These are phyloP conservation scores for Pomacea maculata DNA, from an alignment of 1,140 invertebrate species.

Conservation along the genomic window DNA sequence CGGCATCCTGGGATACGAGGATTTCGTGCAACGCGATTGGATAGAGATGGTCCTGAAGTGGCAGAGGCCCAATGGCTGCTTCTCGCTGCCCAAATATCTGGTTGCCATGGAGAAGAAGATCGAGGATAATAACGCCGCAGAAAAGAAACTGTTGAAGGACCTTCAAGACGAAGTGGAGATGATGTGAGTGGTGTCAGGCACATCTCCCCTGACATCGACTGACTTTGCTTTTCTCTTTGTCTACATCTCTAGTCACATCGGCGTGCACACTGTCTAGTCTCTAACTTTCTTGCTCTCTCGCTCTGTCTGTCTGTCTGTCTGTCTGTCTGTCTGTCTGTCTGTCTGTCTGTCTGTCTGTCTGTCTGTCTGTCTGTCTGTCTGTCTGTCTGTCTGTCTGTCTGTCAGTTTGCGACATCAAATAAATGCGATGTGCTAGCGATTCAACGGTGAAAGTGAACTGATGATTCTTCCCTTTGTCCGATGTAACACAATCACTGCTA, in stretches of 20 bases:
- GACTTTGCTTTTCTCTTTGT: too few species aligned
- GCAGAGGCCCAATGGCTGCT: conserved; percentile 38
- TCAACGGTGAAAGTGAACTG: too few species aligned
- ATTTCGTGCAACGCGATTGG: conserved; percentile 39
- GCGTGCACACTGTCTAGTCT: too few species aligned
- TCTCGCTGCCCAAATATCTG: conserved; percentile 13
- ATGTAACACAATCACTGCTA: too few species aligned
- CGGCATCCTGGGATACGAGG: conserved; percentile 35
- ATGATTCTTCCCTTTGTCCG: too few species aligned
- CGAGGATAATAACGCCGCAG: neutral
- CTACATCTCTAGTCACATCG: too few species aligned
- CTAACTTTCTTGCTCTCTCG: too few species aligned
- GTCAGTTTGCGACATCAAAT: too few species aligned
- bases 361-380: neutral
- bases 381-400: too few species aligned
- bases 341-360: neutral
- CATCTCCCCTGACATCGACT: neutral
- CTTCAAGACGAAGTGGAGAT: conserved; percentile 12
- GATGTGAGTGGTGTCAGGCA: neutral
- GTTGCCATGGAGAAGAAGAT: conserved; percentile 13
- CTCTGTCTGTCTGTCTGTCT: neutral
- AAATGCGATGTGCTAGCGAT: too few species aligned
- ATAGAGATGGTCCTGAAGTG: conserved; percentile 35
- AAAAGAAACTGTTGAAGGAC: conserved; percentile 5
- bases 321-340: neutral